Evolutionary conservation across 2,797 vertebrate genomes (phyloP), one percentile per base, ranked within the genome.

Genomic region (Spea hammondii): DNA sequence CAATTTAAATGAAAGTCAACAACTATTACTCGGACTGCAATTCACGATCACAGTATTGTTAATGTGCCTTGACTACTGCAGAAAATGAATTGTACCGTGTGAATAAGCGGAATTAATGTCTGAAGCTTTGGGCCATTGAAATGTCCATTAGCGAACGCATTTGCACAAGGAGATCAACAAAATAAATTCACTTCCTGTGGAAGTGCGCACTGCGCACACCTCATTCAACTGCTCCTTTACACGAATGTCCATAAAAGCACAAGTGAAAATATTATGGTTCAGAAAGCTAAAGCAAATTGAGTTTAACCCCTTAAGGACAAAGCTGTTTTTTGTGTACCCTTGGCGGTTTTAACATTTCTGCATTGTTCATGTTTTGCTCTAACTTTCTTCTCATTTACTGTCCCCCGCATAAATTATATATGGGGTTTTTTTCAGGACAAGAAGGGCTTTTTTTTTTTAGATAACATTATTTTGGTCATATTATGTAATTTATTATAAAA

Each of bases 1-100:
- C 74, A 76, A 67, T 77, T 81, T 76, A 81, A 60, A 70, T 76
- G 72, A 49, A 68, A 70, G 67, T 76, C 66, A 80, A 55, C 74
- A 72, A 46, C 74, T 55, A 71, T 80, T 80, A 80, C 10, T 11
- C n/a, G 65, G 67, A 49, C 66, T 44, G 50, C 54, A 60, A 45
- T 65, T 75, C 72, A 53, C 72, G 48, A 70, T 70, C 72, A 65
- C 9, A 79, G 12, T 70, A 45, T 76, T 75, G 74, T 79, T 80
- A 70, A 80, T 80, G 78, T 75, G 60, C 51, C 66, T 55, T 80
- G 72, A 70, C 67, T 69, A 68, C 12, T 46, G 57, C 70, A 54
- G 64, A 62, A 62, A 72, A 48, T 72, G 46, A 60, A 72, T 49
- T 49, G 48, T 72, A 48, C 53, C 53, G 48, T 75, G 66, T 8